Evolutionary conservation across 2,888 invertebrate species (phyloP).

Genomic region (Muscina levida): DNA sequence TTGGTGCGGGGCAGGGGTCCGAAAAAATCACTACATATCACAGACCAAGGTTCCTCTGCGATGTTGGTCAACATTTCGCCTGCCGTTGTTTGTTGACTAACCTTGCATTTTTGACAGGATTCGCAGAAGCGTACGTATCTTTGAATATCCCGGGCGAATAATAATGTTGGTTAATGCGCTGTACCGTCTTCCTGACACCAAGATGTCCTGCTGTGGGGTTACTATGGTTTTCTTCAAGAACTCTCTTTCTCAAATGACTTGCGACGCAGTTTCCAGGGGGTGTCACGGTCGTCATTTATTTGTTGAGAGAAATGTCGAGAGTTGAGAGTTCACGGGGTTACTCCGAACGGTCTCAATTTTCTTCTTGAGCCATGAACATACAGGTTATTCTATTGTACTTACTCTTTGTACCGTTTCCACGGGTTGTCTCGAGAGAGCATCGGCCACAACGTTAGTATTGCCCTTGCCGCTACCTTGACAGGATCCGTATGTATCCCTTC

Average conservation of each 20-base stretch:
- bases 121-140: constrained; percentile 14
- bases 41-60: too few species aligned
- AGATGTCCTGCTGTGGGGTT: not conserved
- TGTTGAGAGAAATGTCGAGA: not conserved
- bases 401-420: not conserved
- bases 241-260: not conserved
- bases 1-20: not conserved
- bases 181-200: too few species aligned
- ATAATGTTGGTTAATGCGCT: not conserved
- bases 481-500: not conserved
- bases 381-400: not conserved
- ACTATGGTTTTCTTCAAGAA: not conserved
- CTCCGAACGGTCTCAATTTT: not conserved
- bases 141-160: constrained; percentile 36
- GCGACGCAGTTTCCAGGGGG: not conserved
- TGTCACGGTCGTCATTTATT: not conserved
- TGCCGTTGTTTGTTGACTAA: not conserved
- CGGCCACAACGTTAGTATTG: too few species aligned
- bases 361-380: not conserved
- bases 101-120: constrained; percentile 33
- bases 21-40: not conserved
- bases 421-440: too few species aligned
- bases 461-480: not conserved
- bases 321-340: not conserved
- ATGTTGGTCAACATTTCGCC: too few species aligned